phyloP scores from a whole-genome alignment of 2,113 vertebrate species.

The Menura novaehollandiae region DNA sequence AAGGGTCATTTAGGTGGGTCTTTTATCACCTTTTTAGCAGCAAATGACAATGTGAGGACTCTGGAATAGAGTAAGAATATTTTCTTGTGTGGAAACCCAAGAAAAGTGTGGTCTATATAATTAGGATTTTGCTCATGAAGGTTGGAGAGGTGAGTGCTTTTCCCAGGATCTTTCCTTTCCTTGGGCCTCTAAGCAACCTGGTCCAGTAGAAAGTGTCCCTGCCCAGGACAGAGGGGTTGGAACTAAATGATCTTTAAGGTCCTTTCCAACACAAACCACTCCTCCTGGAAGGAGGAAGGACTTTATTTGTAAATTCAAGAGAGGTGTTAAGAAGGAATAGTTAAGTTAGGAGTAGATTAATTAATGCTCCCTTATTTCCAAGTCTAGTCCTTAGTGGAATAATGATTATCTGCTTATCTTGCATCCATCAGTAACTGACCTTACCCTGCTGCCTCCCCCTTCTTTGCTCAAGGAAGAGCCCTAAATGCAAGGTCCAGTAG shows the following conservation, averaged over 20 bases:
- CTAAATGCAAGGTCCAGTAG: background rate
- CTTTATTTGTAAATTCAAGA: background rate
- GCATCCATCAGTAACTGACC: background rate
- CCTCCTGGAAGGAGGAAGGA: fast-evolving
- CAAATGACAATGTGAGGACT: background rate
- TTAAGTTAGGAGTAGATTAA: background rate
- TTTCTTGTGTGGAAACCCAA: background rate
- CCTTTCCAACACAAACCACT: background rate
- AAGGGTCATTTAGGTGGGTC: background rate
- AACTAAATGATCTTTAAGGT: background rate
- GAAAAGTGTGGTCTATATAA: background rate
- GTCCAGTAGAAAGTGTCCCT: background rate
- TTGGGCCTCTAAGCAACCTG: background rate
- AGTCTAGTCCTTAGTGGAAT: background rate
- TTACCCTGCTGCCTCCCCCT: background rate
- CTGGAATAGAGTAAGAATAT: background rate
- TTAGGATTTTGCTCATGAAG: background rate
- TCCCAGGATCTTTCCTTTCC: background rate
- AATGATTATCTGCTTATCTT: background rate
- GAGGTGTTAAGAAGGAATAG: background rate
- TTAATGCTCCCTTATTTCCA: background rate
- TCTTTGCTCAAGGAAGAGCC: background rate
- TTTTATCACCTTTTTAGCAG: background rate
- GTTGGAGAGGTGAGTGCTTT: background rate
- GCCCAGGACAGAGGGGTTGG: fast-evolving